phyloP scores from a whole-genome alignment of 2,113 vertebrate species.

The Phainopepla nitens region DNA sequence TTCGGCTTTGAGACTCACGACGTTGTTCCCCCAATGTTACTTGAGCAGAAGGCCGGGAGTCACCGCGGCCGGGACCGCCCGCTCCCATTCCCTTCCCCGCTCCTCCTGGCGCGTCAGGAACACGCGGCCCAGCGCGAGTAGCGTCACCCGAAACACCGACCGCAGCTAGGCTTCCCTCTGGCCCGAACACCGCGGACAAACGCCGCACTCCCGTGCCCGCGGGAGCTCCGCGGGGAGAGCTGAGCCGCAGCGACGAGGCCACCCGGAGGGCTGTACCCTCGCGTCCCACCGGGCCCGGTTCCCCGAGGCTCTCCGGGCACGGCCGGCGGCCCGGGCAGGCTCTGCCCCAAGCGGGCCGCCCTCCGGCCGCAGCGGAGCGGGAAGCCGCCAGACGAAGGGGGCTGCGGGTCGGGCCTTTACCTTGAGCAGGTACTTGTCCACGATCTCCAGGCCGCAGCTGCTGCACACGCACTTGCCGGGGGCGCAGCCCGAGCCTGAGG shows the following conservation, averaged over 20 bases:
- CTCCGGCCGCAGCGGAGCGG: too few species aligned
- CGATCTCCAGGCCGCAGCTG: constrained; percentile 89
- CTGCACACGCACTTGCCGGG: constrained; percentile 83
- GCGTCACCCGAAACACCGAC: not conserved
- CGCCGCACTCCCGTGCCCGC: not conserved
- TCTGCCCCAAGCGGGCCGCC: not conserved
- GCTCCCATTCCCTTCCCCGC: not conserved
- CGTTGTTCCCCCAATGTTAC: rapidly evolving
- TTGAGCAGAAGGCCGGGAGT: rapidly evolving
- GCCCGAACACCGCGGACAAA: not conserved
- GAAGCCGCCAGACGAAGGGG: too few species aligned
- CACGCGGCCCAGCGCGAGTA: rapidly evolving
- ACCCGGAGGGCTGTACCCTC: not conserved
- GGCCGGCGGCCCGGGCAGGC: not conserved
- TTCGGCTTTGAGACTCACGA: too few species aligned
- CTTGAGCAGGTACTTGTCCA: constrained; percentile 98
- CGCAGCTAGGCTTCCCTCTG: not conserved
- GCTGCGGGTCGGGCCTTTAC: constrained; percentile 42
- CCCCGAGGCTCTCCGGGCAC: not conserved
- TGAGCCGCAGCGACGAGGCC: rapidly evolving
- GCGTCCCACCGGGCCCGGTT: not conserved
- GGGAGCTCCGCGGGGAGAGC: not conserved
- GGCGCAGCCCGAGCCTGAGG: constrained; percentile 76
- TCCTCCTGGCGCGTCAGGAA: not conserved
- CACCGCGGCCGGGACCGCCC: not conserved